Evolutionary conservation across 2,888 invertebrate species (phyloP), one percentile per base, ranked within the genome.

Genomic region (Syrphus vitripennis): DNA sequence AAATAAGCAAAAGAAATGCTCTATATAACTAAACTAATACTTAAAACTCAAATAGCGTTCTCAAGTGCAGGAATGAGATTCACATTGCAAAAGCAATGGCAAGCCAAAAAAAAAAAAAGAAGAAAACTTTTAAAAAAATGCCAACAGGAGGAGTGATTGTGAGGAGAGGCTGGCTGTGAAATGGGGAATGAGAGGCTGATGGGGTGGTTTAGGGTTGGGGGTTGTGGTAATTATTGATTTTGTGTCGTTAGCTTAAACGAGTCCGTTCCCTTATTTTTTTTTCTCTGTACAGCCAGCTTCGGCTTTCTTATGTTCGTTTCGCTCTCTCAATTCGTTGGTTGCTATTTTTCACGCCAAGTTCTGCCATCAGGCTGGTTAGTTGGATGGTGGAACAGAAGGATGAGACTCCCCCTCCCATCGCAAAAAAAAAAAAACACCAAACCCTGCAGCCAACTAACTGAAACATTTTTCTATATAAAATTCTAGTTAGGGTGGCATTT

Each of bases 191-290:
- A 50, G 50, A 34, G 34, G 34, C 34, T 34, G n/a, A 40, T 72
- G 61, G 57, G 42, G 31, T 76, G 82, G 76, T 61, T 71, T 55
- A 71, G 24, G 76, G 84, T 88, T 71, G 86, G 86, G 84, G 87
- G 84, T 88, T 89, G 88, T 88, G 88, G 88, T 89, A 89, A 89
- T 89, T 89, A 89, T 89, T 88, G 89, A 89, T 89, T 89, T 89
- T 89, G 86, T 88, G 88, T 88, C 88, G 88, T 88, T 88, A 88
- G 88, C 86, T 88, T 87, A 88, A 83, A 77, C 76, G 80, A 77
- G 82, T 87, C 75, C 65, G 59, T 70, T 53, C 34, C 10, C 45
- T 59, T 45, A 53, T 34, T 78, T 72, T 83, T 40, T 65, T 48
- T 70, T 59, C 16, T 16, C 3, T 16, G 29, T 34, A 34, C 10